Conservation (phyloP, 2,797 vertebrate genomes). For the Acanthornis magna region DNA sequence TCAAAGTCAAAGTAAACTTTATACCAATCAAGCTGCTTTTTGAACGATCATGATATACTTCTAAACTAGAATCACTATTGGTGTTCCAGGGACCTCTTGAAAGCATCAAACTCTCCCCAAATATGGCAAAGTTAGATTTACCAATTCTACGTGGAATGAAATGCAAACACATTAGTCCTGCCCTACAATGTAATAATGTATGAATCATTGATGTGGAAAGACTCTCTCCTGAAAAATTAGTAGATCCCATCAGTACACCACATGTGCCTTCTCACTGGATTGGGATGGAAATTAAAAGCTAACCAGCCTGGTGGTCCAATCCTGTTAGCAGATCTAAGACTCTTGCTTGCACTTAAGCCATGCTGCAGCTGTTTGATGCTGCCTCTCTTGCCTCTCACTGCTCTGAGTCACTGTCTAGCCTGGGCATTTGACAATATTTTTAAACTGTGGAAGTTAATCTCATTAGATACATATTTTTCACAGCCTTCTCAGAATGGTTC, state of each 20-base stretch:
- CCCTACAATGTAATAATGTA: neutral
- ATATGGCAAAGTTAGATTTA: neutral
- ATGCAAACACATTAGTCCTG: accelerated
- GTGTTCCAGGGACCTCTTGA: neutral
- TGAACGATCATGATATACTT: neutral
- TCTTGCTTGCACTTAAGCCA: neutral
- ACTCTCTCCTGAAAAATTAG: neutral
- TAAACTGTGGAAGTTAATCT: neutral
- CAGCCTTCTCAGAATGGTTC: neutral
- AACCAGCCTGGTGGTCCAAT: accelerated
- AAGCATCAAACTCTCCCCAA: neutral
- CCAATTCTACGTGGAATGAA: neutral
- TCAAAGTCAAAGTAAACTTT: neutral
- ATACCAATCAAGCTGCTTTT: neutral
- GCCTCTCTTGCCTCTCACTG: neutral
- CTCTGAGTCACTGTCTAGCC: neutral
- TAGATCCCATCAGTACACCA: neutral
- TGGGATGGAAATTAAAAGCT: neutral
- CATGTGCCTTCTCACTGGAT: neutral
- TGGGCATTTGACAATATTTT: neutral
- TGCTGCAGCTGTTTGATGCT: neutral
- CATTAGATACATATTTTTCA: neutral
- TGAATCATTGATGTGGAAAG: neutral
- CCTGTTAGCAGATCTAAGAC: neutral
- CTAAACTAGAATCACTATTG: neutral